phyloP scores from a whole-genome alignment of 2,888 invertebrate species.

The Napeogenes sylphis region DNA sequence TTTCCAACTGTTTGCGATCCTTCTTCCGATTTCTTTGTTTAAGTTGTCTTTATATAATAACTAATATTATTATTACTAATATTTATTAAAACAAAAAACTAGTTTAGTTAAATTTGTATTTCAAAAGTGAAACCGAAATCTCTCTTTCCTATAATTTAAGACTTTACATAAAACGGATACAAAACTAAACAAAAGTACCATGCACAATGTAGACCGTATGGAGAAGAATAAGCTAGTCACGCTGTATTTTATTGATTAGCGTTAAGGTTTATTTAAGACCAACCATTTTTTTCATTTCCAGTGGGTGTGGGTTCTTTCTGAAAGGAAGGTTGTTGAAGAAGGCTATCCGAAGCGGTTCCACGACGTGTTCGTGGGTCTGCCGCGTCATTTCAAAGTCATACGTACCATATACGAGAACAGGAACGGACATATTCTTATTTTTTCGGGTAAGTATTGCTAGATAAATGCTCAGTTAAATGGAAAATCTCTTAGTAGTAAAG shows the following conservation, averaged over 20 bases:
- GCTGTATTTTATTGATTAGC: neutral
- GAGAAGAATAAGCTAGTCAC: no score
- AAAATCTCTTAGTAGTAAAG: neutral
- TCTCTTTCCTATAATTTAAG: no score
- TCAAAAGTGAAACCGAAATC: no score
- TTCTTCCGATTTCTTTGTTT: no score
- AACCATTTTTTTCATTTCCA: constrained; percentile 40
- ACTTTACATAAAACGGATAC: no score
- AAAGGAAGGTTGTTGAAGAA: constrained; percentile 45
- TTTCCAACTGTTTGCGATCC: no score
- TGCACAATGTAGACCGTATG: no score
- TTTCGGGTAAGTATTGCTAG: constrained; percentile 69
- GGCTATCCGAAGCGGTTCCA: constrained; percentile 69
- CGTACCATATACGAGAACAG: constrained; percentile 84
- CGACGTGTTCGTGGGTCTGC: constrained; percentile 80
- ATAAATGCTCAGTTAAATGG: neutral
- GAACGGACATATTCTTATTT: constrained; percentile 83
- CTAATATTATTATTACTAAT: no score
- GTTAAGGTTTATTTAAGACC: neutral
- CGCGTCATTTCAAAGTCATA: constrained; percentile 72
- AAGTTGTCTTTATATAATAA: no score
- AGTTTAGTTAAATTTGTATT: no score
- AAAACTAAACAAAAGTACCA: no score
- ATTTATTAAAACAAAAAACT: no score
- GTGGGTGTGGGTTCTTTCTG: constrained; percentile 82